phyloP scores from a whole-genome alignment of 1,140 invertebrate genomes.

The Nasonia giraulti region DNA sequence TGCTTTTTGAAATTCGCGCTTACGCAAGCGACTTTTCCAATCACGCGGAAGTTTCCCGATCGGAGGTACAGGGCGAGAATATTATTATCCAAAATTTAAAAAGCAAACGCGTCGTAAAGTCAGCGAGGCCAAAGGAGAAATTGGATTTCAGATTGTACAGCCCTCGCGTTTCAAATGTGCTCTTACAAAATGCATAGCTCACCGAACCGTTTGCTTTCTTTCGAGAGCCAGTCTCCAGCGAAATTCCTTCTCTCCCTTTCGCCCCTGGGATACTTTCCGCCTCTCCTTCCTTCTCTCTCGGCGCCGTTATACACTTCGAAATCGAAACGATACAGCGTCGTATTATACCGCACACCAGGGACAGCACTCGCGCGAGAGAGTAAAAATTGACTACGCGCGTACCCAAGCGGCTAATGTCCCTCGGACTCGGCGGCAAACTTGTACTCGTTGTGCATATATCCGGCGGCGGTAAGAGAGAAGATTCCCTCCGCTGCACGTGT shows the following conservation, averaged over 20 bases:
- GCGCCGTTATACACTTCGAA: not conserved
- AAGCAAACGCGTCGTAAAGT: not conserved
- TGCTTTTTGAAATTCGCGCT: too few species aligned
- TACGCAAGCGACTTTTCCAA: too few species aligned
- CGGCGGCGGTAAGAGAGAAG: not conserved
- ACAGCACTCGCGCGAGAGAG: not conserved
- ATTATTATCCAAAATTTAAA: slow-evolving; percentile 4
- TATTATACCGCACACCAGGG: not conserved
- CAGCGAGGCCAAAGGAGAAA: not conserved
- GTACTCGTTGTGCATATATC: not conserved
- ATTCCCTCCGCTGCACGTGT: not conserved
- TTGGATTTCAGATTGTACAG: slow-evolving; percentile 5
- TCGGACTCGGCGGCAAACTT: not conserved
- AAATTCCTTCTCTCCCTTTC: not conserved
- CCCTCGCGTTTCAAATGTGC: not conserved
- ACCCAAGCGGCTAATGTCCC: not conserved
- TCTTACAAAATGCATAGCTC: slow-evolving; percentile 14
- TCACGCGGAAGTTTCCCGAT: too few species aligned
- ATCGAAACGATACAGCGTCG: not conserved
- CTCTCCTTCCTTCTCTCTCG: too few species aligned
- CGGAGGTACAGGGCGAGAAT: not conserved
- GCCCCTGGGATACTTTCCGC: not conserved
- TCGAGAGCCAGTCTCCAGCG: not conserved
- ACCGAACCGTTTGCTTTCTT: slow-evolving; percentile 12
- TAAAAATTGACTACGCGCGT: not conserved